These are phyloP conservation scores for Ormyrus thymus DNA, from an alignment of 2,888 invertebrate genomes.

Conservation along the genomic window DNA sequence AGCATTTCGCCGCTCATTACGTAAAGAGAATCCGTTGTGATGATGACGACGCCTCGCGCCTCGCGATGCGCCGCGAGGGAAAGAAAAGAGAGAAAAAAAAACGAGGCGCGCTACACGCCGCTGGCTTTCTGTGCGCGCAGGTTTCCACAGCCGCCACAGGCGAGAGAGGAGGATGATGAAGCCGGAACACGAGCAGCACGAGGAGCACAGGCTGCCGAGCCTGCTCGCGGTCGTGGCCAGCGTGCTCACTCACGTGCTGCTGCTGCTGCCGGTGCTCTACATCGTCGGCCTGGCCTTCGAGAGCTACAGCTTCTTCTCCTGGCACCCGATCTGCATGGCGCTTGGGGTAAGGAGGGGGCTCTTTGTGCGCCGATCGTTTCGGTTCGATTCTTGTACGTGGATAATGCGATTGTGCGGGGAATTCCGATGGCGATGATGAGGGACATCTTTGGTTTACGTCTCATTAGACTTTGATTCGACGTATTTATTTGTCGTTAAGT, in stretches of 20 bases:
- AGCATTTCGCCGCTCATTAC: conserved; percentile 24
- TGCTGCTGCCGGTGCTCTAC: conserved; percentile 68
- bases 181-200: conserved; percentile 35
- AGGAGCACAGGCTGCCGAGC: conserved; percentile 56
- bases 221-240: conserved; percentile 61
- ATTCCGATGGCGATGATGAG: no score
- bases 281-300: conserved; percentile 64
- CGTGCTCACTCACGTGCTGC: conserved; percentile 65
- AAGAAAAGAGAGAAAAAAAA: no score
- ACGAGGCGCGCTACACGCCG: no score
- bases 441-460: no score
- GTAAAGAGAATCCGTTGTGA: conserved; percentile 16
- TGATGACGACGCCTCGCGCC: not conserved
- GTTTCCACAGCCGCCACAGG: not conserved
- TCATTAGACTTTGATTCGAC: no score
- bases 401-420: no score
- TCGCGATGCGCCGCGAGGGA: not conserved
- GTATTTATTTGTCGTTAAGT: no score
- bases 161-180: conserved; percentile 27
- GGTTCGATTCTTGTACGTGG: no score
- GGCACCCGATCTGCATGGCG: conserved; percentile 71
- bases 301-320: conserved; percentile 65
- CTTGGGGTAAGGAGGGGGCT: conserved; percentile 66
- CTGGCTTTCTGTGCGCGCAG: no score
- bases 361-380: not conserved